Evolutionary conservation across 2,113 vertebrate genomes (phyloP), one percentile per base, ranked within the genome.

Genomic region (Phocoena phocoena): DNA sequence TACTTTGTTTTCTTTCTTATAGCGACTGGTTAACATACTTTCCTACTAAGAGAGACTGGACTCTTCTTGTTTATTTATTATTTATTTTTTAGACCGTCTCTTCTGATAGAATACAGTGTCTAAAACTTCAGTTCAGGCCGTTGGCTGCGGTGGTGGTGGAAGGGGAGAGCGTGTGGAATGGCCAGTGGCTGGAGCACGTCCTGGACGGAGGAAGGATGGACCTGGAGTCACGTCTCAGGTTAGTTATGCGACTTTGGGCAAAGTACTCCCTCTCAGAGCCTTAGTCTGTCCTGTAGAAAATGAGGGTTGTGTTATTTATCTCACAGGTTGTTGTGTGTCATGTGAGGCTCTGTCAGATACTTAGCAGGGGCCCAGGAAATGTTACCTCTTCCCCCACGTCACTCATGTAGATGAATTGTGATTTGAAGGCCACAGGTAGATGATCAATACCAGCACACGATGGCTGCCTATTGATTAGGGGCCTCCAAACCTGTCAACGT

Each of bases 391-490:
- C 44, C 14, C 17, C 28, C 28, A 2, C 3, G 2, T 73, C 3
- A 0, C 73, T 58, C 1, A 2, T 38, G 5, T 26, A 12, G 3
- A 0, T 6, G 65, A 55, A 3, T 55, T n/a, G 8, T 23, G 53
- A n/a, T 31, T 5, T 2, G 50, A 21, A 53, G 47, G 13, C 41
- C 53, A 53, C 53, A 28, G 63, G 26, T 73, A 20, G 53, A 0
- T 47, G 88, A 50, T 38, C 65, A 14, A 0, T 1, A 8, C 10
- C 20, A 13, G 17, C 38, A 44, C 25, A 0, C 1, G 3, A 26
- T 7, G 44, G 44, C 14, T 26, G 13, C 44, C 31, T 9, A 0
- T 0, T 13, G 9, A 21, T 33, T 2, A 1, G n/a, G 41, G 68
- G 13, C 10, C 44, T 17, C 15, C 62, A 15, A 1, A 5, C 36